phyloP scores from a whole-genome alignment of 1,140 invertebrate genomes.

The Brachionus koreanus region DNA sequence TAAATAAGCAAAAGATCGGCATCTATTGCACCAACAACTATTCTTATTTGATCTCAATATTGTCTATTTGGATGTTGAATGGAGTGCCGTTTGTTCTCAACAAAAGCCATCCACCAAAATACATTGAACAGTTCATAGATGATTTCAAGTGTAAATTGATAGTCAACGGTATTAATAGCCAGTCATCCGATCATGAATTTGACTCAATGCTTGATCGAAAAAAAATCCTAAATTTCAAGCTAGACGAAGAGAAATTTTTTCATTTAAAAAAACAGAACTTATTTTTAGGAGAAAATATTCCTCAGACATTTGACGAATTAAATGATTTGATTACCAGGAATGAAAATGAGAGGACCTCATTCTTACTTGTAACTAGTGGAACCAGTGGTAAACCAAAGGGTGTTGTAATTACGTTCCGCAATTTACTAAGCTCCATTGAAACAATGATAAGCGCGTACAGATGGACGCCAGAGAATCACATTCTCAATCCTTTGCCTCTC shows the following conservation, averaged over 20 bases:
- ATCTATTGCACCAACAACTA: slow-evolving; percentile 38
- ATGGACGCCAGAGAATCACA: slow-evolving; percentile 67
- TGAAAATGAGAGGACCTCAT: neutral
- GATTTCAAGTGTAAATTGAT: slow-evolving; percentile 15
- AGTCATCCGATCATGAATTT: neutral
- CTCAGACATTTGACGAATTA: neutral
- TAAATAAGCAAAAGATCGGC: neutral
- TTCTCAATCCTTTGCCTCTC: slow-evolving; percentile 76
- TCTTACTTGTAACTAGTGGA: slow-evolving; percentile 82
- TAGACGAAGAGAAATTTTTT: neutral
- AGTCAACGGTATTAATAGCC: neutral
- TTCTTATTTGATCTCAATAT: slow-evolving; percentile 18
- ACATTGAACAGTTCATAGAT: slow-evolving; percentile 18
- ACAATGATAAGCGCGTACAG: slow-evolving; percentile 70
- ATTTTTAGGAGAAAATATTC: neutral
- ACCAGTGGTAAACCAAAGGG: slow-evolving; percentile 82
- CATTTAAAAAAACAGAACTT: neutral
- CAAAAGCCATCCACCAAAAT: slow-evolving; percentile 3
- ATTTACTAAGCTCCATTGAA: slow-evolving; percentile 65
- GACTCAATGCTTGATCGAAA: neutral
- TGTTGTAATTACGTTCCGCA: slow-evolving; percentile 72
- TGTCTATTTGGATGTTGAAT: slow-evolving; percentile 39
- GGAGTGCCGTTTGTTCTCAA: slow-evolving; percentile 24
- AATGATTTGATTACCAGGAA: neutral
- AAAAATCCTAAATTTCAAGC: neutral